Conservation (phyloP, 2,888 invertebrate species). For the Ophion costatus region DNA sequence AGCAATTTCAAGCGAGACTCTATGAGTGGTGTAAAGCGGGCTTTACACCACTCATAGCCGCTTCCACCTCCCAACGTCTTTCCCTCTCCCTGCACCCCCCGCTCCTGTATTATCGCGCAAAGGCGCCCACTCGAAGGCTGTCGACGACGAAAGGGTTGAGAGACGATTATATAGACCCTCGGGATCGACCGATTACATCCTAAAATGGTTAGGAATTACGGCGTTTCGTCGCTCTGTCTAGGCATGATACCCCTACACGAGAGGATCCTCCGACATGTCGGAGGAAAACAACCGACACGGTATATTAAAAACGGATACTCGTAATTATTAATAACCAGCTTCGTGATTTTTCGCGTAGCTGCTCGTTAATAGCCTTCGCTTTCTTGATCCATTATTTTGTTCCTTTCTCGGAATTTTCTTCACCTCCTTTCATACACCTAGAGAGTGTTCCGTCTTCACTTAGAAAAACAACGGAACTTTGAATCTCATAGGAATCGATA, state of each 20-base stretch:
- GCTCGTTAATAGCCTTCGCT: too few relatives aligned
- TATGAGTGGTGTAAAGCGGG: neutral
- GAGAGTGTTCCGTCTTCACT: neutral
- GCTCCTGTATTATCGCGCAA: neutral
- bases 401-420: too few relatives aligned
- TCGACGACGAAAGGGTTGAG: conserved; percentile 5
- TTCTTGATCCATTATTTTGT: too few relatives aligned
- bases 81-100: neutral
- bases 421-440: too few relatives aligned
- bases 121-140: neutral
- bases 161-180: conserved; percentile 16
- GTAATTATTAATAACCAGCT: neutral
- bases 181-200: conserved; percentile 21
- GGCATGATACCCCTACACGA: neutral
- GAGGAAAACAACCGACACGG: neutral
- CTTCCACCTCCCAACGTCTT: neutral
- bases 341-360: neutral
- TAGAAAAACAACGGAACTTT: too few relatives aligned
- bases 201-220: conserved; percentile 4
- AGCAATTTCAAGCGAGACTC: conserved; percentile 44
- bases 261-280: neutral
- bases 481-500: too few relatives aligned
- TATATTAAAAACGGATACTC: neutral
- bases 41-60: too few relatives aligned
- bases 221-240: neutral